Percentiles rank a stretch among this genome's conserved stretches.
Conservation (phyloP, 92 coral and sea anemone genomes). For the Meandrina meandrites region DNA sequence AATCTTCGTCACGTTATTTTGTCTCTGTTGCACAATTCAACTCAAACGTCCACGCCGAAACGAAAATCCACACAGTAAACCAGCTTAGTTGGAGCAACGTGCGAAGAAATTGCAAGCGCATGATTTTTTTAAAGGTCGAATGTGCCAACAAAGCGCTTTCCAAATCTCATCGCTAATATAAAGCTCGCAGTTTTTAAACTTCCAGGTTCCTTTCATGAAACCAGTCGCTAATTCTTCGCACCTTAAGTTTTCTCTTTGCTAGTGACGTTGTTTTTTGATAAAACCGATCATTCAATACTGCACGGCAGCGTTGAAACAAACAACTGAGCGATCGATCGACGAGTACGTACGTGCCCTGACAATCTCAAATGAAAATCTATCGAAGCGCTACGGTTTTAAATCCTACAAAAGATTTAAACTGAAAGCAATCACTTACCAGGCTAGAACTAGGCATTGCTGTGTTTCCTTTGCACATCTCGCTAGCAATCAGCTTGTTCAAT, state of each 20-base stretch:
- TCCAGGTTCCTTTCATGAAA: neutral
- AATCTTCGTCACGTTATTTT: neutral
- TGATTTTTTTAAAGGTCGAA: neutral
- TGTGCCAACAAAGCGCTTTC: constrained; percentile 34
- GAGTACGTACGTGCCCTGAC: neutral
- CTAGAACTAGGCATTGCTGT: neutral
- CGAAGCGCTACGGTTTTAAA: neutral
- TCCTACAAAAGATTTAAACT: too few species aligned
- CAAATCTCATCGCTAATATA: neutral
- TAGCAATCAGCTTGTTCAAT: constrained; percentile 4
- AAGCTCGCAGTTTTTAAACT: neutral
- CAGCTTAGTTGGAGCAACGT: neutral
- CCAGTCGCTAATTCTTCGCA: neutral
- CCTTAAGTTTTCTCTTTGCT: neutral
- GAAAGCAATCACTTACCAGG: constrained; percentile 35
- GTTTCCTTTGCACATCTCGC: constrained; percentile 51
- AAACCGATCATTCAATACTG: neutral
- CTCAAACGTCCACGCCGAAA: neutral
- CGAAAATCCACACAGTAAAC: neutral
- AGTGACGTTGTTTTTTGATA: neutral
- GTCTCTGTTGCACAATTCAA: constrained; percentile 8
- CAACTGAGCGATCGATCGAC: neutral
- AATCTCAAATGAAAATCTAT: neutral
- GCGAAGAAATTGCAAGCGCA: constrained; percentile 21
- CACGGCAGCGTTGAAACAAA: neutral